These are phyloP conservation scores for Peromyscus eremicus DNA, from an alignment of 2,797 vertebrate genomes.

Conservation along the genomic window DNA sequence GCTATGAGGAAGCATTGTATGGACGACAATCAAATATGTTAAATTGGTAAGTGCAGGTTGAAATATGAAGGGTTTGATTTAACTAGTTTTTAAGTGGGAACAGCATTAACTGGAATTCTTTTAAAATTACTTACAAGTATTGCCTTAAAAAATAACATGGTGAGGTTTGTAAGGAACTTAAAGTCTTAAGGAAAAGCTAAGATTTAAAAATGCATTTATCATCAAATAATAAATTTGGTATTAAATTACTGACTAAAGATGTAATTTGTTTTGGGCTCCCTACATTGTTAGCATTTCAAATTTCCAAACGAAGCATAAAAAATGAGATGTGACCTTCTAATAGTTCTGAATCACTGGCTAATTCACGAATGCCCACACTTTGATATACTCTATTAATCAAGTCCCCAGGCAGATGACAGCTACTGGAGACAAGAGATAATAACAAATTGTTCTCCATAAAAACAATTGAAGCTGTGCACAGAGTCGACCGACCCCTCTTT, in stretches of 20 bases:
- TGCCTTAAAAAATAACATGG: not conserved
- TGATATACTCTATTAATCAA: conserved; percentile 67
- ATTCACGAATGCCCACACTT: conserved; percentile 63
- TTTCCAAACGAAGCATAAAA: conserved; percentile 50
- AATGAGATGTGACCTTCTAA: conserved; percentile 61
- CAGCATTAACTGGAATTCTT: not conserved
- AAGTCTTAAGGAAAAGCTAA: conserved; percentile 36
- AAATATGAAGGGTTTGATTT: conserved; percentile 32
- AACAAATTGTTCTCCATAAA: conserved; percentile 70
- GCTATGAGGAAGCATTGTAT: not conserved
- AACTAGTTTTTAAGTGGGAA: not conserved
- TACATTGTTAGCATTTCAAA: conserved; percentile 47
- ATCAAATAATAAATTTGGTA: conserved; percentile 31
- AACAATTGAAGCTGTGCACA: conserved; percentile 32
- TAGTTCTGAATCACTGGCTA: conserved; percentile 69
- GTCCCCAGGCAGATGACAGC: conserved; percentile 58
- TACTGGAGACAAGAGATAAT: conserved; percentile 65
- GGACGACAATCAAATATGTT: not conserved
- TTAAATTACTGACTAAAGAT: conserved; percentile 57
- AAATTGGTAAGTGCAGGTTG: conserved; percentile 28
- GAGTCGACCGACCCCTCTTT: conserved; percentile 66
- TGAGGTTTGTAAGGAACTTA: conserved; percentile 1
- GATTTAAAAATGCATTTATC: conserved; percentile 36
- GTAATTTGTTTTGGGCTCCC: conserved; percentile 29
- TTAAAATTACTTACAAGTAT: conserved; percentile 54